phyloP scores from a whole-genome alignment of 2,113 vertebrate species.

The Microtus richardsoni region DNA sequence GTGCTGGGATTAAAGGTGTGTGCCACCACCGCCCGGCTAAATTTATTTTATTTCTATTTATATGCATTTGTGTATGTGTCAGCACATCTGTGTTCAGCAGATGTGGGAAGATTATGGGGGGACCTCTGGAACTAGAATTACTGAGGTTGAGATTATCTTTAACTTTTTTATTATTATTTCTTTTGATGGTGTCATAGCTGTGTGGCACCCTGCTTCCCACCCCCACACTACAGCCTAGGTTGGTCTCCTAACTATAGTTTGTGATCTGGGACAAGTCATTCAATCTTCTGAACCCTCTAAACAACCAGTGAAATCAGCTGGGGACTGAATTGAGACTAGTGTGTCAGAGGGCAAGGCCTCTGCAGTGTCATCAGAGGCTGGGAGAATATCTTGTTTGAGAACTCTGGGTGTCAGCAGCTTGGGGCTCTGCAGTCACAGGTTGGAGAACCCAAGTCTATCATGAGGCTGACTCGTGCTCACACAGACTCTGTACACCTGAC shows the following conservation, averaged over 20 bases:
- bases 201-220: neutral
- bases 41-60: too few relatives aligned
- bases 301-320: neutral
- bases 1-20: too few relatives aligned
- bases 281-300: neutral
- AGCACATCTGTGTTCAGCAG: too few relatives aligned
- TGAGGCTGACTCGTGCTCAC: rapidly evolving
- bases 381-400: neutral
- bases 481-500: neutral
- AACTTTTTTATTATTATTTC: neutral
- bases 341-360: neutral
- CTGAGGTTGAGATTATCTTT: too few relatives aligned
- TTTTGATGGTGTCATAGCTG: neutral
- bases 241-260: neutral
- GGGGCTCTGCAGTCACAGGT: neutral
- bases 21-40: too few relatives aligned
- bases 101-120: too few relatives aligned
- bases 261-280: neutral
- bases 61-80: too few relatives aligned
- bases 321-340: neutral
- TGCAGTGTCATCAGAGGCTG: too few relatives aligned
- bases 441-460: neutral
- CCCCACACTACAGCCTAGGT: neutral
- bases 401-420: neutral
- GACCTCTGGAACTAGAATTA: too few relatives aligned